Conservation (phyloP, 2,797 vertebrate species). For the Neomorphus geoffroyi region DNA sequence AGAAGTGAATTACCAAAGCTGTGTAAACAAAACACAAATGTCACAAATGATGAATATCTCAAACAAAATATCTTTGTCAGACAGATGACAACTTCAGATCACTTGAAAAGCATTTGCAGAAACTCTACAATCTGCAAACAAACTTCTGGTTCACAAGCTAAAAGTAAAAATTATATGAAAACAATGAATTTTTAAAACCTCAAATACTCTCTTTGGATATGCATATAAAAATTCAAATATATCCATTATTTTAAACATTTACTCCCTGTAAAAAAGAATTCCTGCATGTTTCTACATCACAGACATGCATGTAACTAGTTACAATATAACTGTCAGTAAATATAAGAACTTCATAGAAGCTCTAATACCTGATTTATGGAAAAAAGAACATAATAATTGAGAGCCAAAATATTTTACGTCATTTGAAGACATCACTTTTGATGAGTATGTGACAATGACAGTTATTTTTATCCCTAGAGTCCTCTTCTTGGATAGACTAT, state of each 20-base stretch:
- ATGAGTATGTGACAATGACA: neutral
- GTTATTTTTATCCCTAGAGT: neutral
- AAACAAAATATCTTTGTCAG: slow-evolving; percentile 72
- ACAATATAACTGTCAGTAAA: neutral
- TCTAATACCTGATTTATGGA: neutral
- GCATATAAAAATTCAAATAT: neutral
- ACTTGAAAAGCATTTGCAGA: slow-evolving; percentile 41
- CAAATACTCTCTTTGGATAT: slow-evolving; percentile 16
- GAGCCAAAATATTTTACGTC: neutral
- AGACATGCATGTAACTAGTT: neutral
- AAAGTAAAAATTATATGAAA: slow-evolving; percentile 19
- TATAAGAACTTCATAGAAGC: neutral
- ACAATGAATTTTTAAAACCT: slow-evolving; percentile 54
- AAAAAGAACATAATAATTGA: neutral
- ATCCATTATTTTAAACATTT: slow-evolving; percentile 1
- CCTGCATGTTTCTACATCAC: neutral
- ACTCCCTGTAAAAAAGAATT: neutral
- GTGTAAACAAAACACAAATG: slow-evolving; percentile 73
- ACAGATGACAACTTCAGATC: slow-evolving; percentile 60
- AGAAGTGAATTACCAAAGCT: slow-evolving; percentile 73
- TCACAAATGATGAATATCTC: slow-evolving; percentile 73
- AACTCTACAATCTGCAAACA: slow-evolving; percentile 36
- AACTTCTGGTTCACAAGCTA: slow-evolving; percentile 49
- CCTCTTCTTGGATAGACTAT: neutral
- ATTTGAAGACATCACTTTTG: neutral